Conservation (phyloP, 35 echinoderm and acorn worm genomes). For the Ophioderma brevispina region DNA sequence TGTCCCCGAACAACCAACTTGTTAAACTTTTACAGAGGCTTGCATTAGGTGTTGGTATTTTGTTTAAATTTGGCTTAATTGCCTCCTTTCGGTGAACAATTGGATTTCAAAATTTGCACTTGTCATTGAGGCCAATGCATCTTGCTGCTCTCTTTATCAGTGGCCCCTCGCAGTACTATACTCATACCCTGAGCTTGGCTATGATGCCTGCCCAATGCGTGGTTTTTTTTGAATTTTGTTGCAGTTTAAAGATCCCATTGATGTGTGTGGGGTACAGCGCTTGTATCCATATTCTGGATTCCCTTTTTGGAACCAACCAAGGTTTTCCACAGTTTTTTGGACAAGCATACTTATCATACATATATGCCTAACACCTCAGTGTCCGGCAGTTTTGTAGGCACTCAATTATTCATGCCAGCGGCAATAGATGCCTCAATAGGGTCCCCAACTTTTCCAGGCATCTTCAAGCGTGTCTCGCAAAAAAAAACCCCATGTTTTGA, state of each 20-base stretch:
- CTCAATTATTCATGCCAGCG: conserved; percentile 18
- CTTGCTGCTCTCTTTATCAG: conserved; percentile 41
- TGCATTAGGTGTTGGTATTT: conserved; percentile 25
- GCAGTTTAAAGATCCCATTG: conserved; percentile 36
- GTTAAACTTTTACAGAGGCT: neutral
- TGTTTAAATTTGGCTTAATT: conserved; percentile 50
- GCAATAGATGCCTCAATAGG: conserved; percentile 17
- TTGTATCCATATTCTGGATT: conserved; percentile 58
- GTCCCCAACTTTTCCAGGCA: neutral
- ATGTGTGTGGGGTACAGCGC: neutral
- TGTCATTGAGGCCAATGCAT: conserved; percentile 25
- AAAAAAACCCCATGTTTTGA: neutral
- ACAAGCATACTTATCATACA: conserved; percentile 19
- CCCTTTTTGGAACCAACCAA: conserved; percentile 41
- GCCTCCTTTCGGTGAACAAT: conserved; percentile 37
- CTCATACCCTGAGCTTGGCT: neutral
- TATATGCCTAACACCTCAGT: neutral
- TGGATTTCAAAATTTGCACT: conserved; percentile 50
- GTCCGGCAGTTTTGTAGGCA: neutral
- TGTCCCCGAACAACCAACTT: conserved; percentile 47
- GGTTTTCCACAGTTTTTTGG: conserved; percentile 18
- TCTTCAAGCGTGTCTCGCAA: neutral
- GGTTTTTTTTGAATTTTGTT: conserved; percentile 41
- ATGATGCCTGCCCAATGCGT: conserved; percentile 37
- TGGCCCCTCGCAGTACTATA: too few relatives aligned